Base-by-base conservation (phyloP, 2,888 invertebrate species). In the Electrophaes corylata region DNA sequence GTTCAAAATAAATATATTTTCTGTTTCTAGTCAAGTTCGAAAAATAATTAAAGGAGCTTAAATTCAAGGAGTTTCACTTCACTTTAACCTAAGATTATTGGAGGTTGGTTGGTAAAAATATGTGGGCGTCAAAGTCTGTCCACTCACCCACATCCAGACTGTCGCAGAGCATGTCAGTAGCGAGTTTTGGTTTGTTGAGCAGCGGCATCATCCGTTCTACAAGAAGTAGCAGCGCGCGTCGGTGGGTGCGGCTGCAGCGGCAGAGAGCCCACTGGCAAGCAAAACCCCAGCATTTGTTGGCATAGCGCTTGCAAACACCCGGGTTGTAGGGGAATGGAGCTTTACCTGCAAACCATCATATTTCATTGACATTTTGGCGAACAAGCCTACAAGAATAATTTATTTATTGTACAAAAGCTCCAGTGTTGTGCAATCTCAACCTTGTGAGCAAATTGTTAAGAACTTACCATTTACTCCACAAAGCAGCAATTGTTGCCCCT, bases 141-240 rank as follows among this genome's bases (percentile, higher is more conserved):
- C 10, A 39, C 55, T 8, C 1, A 70, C 69, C 69, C 39, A 63
- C 69, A 12, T 97, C 96, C 65, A 98, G 94, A 0, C 97, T 97
- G 75, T 97, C 96, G 93, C 98, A 96, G 18, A 99, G 93, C 88
- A 98, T 98, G 81, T 98, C 98, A 1, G 98, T 97, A 69, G 98
- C 93, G 60, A 96, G 90, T 52, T 97, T 92, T 8, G 98, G 98
- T 72, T 95, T 95, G 35, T 94, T 93, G 67, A 98, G 92, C 82
- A 96, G 94, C 14, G 95, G 94, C 90, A 98, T 92, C 20, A 98
- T 94, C 52, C 95, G 93, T 80, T 98, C 97, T 48, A 98, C 93
- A 10, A 99, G 89, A 51, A 96, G 93, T 62, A 97, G 92, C 39
- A 98, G 90, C 51, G 98, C 93, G 69, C 96, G 95, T 55, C 96